phyloP scores from a whole-genome alignment of 2,797 vertebrate genomes.

The Anguilla anguilla region DNA sequence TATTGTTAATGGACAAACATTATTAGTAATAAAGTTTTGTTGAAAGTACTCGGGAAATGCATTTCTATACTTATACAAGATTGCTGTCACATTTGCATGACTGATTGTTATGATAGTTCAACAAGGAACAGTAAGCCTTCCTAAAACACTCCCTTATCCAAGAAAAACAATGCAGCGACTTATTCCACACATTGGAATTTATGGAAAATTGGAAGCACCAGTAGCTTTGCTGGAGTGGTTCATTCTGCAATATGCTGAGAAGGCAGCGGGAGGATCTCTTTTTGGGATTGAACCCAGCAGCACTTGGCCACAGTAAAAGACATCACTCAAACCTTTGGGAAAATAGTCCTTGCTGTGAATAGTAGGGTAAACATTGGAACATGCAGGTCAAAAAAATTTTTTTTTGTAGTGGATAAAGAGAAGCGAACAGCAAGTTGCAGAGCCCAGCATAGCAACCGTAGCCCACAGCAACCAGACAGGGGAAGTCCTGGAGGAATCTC shows the following conservation, averaged over 20 bases:
- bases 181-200: neutral
- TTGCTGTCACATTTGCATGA: neutral
- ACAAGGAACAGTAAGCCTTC: neutral
- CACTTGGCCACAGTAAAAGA: neutral
- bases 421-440: neutral
- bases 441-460: neutral
- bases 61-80: neutral
- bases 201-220: neutral
- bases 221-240: neutral
- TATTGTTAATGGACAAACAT: neutral
- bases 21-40: neutral
- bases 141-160: neutral
- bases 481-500: conserved; percentile 8
- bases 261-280: neutral
- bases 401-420: neutral
- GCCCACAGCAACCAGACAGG: neutral
- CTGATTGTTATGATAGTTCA: neutral
- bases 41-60: neutral
- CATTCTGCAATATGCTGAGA: neutral
- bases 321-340: neutral
- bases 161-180: neutral
- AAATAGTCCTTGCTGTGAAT: neutral
- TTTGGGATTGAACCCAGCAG: neutral
- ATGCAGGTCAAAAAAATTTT: neutral
- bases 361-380: neutral